phyloP scores from a whole-genome alignment of 2,113 vertebrate genomes.

The Apeltes quadracus region DNA sequence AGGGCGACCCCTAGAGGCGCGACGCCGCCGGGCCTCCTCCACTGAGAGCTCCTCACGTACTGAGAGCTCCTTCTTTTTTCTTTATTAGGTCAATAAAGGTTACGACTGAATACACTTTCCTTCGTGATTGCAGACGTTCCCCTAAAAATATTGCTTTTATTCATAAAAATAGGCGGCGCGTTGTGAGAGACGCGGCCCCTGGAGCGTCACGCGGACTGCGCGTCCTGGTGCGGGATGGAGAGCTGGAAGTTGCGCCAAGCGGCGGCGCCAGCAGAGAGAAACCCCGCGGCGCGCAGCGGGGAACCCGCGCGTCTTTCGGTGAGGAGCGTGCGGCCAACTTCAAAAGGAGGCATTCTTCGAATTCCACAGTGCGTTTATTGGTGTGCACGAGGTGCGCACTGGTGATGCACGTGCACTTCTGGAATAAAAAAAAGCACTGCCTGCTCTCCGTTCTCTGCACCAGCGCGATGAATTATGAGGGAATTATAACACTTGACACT shows the following conservation, averaged over 20 bases:
- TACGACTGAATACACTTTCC: conserved; percentile 76
- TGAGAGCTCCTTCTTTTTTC: not conserved
- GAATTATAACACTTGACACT: conserved; percentile 30
- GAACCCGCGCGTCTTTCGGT: not conserved
- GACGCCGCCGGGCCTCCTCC: conserved; percentile 12
- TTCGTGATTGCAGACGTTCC: not conserved
- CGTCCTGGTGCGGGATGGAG: conserved; percentile 50
- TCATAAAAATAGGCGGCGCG: not conserved
- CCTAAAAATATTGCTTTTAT: not conserved
- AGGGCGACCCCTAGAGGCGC: conserved; percentile 78
- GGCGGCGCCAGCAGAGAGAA: conserved; percentile 4
- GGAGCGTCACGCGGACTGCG: not conserved
- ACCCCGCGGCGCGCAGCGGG: not conserved
- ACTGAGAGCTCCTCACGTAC: conserved; percentile 42
- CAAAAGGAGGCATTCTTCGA: not conserved
- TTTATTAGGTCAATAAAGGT: conserved; percentile 40
- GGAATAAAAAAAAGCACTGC: conserved; percentile 4
- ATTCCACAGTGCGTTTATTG: not conserved
- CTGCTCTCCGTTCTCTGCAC: conserved; percentile 65
- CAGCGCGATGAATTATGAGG: conserved; percentile 42
- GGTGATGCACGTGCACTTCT: conserved; percentile 37
- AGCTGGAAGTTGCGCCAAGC: conserved; percentile 67
- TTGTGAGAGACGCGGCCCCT: not conserved
- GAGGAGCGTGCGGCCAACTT: not conserved
- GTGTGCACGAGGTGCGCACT: no score